Base-by-base conservation (phyloP, 2,797 vertebrate genomes). In the Cyprinodon diabolis region DNA sequence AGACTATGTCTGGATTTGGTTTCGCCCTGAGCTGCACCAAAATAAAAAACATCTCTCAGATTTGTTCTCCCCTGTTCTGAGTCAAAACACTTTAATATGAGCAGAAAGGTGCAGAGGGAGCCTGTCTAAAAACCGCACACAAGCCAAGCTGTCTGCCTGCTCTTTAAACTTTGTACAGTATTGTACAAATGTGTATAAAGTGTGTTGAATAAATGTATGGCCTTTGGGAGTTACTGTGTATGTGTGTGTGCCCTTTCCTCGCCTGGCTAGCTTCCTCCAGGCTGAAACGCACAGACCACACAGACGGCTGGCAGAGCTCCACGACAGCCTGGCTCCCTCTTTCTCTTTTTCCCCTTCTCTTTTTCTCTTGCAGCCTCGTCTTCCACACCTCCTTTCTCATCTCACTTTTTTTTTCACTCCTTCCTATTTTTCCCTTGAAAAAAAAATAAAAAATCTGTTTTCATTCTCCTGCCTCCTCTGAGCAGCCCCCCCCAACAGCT, bases 281-380 rank as follows among this genome's bases (percentile, higher is more conserved):
- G 91, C 93, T 94, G 93, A 94, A 94, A 94, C 90, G 91, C 91
- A 90, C 90, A 92, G 95, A 95, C 94, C 95, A 95, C 95, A 95
- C 95, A 95, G 93, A 93, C 87, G 92, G 87, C 94, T 95, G 95
- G 94, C 94, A 93, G 84, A 21, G 74, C 86, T 95, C 93, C 94
- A 95, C 89, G 78, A 86, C 91, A 89, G 91, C 89, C 90, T 89
- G 91, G 88, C 91, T 89, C 90, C 88, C 85, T 77, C 84, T 83
- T 79, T 84, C 82, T 72, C 82, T 76, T 69, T 51, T 81, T 86
- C 84, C 82, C 81, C 78, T 77, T 84, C 83, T 73, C 82, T 82
- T 76, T 81, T 78, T 80, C 60, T 25, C 82, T 86, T 43, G 25
- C 86, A 70, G 76, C 87, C 76, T 89, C 80, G 65, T 87, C 84